Conservation (phyloP, 2,797 vertebrate genomes). For the Limosa lapponica region DNA sequence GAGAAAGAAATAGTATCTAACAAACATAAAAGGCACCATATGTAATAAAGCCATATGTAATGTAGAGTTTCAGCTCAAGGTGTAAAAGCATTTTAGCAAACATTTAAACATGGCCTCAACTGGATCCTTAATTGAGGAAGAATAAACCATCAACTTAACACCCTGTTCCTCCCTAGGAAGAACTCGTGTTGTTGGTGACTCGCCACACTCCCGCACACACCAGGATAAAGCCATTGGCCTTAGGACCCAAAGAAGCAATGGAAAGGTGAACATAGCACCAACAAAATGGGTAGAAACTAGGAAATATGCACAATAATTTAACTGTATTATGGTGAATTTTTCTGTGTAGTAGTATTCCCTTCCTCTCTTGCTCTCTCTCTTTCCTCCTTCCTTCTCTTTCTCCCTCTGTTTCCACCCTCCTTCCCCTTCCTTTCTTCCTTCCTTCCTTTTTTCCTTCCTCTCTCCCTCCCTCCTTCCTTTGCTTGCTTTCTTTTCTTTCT, state of each 20-base stretch:
- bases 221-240: neutral
- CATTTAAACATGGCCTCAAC: neutral
- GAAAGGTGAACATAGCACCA: neutral
- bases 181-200: accelerated
- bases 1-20: neutral
- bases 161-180: neutral
- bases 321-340: neutral
- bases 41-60: neutral
- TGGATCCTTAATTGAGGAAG: neutral
- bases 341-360: neutral
- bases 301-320: neutral
- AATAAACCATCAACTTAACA: neutral
- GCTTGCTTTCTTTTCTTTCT: no score
- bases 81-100: neutral
- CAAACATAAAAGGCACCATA: neutral
- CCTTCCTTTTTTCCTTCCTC: accelerated
- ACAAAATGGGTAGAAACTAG: neutral
- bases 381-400: no score
- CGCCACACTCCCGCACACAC: accelerated
- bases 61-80: neutral
- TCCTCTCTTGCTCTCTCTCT: neutral
- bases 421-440: accelerated
- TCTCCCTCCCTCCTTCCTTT: no score
- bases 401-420: no score
- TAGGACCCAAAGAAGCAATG: neutral